A percentile compares a stretch with the other conserved stretches of the same genome.
Evolutionary conservation across 53 echinoderm and acorn worm genomes (phyloP).

Genomic region (Stichopus horrens): DNA sequence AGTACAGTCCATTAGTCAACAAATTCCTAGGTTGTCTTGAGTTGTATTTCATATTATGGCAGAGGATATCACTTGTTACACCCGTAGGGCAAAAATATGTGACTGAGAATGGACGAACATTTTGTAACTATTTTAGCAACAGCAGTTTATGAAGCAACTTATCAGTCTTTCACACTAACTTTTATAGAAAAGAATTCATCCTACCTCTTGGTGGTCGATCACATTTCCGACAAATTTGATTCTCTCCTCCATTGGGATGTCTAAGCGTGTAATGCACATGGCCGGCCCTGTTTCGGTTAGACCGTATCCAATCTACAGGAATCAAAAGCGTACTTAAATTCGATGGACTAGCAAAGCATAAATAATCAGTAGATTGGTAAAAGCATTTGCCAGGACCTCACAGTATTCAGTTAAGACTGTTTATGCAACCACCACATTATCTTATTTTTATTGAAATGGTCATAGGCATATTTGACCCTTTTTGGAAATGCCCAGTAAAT

Average conservation of each 20-base stretch:
- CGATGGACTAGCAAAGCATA: not conserved
- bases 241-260: conserved; percentile 33
- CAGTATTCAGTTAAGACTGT: not conserved
- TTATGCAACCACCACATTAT: too few species aligned
- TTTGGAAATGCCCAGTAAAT: too few species aligned
- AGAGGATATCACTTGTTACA: too few species aligned
- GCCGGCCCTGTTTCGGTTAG: conserved; percentile 47
- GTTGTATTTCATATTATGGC: too few species aligned
- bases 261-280: conserved; percentile 2
- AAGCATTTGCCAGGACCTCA: not conserved
- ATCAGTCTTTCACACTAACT: not conserved
- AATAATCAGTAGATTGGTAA: not conserved
- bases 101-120: too few species aligned
- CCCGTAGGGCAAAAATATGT: too few species aligned
- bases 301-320: conserved; percentile 49
- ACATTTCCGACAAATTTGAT: conserved; percentile 44
- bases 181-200: not conserved
- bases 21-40: too few species aligned
- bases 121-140: too few species aligned
- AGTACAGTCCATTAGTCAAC: too few species aligned
- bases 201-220: conserved; percentile 54
- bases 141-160: too few species aligned
- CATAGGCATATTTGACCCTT: too few species aligned
- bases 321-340: not conserved
- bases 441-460: too few species aligned